Evolutionary conservation across 2,888 invertebrate genomes (phyloP), one percentile per base, ranked within the genome.

Genomic region (Tiliacea citrago): DNA sequence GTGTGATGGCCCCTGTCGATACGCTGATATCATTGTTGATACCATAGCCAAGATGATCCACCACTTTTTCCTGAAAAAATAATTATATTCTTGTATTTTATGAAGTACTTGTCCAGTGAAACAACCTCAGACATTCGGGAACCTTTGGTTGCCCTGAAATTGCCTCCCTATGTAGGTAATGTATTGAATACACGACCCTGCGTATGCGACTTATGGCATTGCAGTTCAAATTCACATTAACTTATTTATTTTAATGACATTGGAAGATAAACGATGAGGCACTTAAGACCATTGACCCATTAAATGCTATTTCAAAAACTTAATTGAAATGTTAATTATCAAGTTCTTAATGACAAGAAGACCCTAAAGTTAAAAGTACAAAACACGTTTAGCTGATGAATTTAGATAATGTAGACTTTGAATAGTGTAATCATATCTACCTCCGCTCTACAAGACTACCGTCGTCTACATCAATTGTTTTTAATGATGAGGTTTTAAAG

Each of bases 1-100:
- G 91, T 98, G 97, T 18, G 98, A 97, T 79, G 92, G 94, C 73
- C 85, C 88, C 70, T 86, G 88, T 35, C 87, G 87, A 58, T 86
- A 87, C 16, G 90, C 91, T 1, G 90, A 88, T 53, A 89, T 73
- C 71, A 66, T 61, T 0, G 70, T 86, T 12, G 89, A 84, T 63
- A 90, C 73, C 66, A 91, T 60, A 8, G 86, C 83, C 6, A 92
- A 24, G 24, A 92, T 68, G n/a, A 90, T 70, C 90, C 92, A 93
- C 89, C 92, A 93, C 82, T 79, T 88, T 61, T 77, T 88, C 92
- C 95, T 96, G 92, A 77, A 93, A 93, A 71, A 58, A 3, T 0
- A 8, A 57, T 57, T 29, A 57, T 57, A 57, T 57, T 18, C 16
- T 55, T 55, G 55, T 55, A 55, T 13, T 55, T 39, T 13, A 55